phyloP scores from a whole-genome alignment of 2,888 invertebrate genomes.

The Gerosis bhagava region DNA sequence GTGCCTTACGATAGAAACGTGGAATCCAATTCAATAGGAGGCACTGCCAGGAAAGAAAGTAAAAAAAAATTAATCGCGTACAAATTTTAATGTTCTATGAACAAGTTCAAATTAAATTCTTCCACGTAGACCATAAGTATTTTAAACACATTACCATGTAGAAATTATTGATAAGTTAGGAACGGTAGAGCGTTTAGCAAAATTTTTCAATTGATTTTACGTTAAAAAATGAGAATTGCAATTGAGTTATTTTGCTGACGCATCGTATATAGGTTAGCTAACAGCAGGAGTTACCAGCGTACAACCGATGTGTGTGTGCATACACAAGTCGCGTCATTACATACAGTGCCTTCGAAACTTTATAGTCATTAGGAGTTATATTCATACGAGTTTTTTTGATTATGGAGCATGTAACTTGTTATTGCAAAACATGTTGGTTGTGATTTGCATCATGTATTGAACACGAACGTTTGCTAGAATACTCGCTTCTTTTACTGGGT shows the following conservation, averaged over 20 bases:
- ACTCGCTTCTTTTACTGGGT: conserved; percentile 30
- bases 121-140: conserved; percentile 72
- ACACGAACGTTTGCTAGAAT: conserved; percentile 2
- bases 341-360: conserved; percentile 77
- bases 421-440: conserved; percentile 63
- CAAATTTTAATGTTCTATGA: conserved; percentile 49
- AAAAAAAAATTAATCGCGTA: conserved; percentile 43
- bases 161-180: conserved; percentile 66
- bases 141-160: conserved; percentile 79
- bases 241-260: conserved; percentile 54
- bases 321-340: conserved; percentile 74
- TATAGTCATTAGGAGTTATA: conserved; percentile 78
- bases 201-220: conserved; percentile 29
- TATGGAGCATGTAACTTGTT: conserved; percentile 47
- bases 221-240: conserved; percentile 21
- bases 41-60: conserved; percentile 58
- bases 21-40: conserved; percentile 45
- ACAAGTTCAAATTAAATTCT: conserved; percentile 61
- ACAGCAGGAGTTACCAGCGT: conserved; percentile 78
- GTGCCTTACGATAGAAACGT: conserved; percentile 60
- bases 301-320: conserved; percentile 79
- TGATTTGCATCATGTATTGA: conserved; percentile 42
- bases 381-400: conserved; percentile 47
- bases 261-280: conserved; percentile 56
- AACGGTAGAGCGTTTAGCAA: conserved; percentile 44